phyloP scores from a whole-genome alignment of 2,797 vertebrate genomes.

The Remorina albescens region DNA sequence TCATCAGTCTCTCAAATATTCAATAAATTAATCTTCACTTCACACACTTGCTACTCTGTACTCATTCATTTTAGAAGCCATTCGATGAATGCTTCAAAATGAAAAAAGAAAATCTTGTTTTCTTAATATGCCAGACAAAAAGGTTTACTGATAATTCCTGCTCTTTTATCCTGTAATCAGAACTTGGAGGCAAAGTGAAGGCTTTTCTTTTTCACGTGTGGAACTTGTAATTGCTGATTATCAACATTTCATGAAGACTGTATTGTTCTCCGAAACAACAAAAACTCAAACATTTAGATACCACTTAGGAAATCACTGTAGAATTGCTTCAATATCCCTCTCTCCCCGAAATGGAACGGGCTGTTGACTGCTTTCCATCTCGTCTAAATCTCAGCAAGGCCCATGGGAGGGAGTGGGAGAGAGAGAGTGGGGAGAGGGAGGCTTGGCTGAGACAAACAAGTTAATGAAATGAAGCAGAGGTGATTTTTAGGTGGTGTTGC shows the following conservation, averaged over 20 bases:
- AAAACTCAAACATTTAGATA: slow-evolving; percentile 48
- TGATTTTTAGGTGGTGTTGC: slow-evolving; percentile 66
- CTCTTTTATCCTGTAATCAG: slow-evolving; percentile 30
- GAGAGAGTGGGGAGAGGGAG: background rate
- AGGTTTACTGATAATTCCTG: slow-evolving; percentile 16
- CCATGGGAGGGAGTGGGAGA: background rate
- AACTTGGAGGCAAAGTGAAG: slow-evolving; percentile 17
- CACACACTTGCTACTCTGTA: accelerated
- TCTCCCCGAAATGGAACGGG: slow-evolving; percentile 48
- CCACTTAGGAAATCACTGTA: slow-evolving; percentile 63
- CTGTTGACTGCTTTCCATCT: slow-evolving; percentile 63
- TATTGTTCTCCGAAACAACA: slow-evolving; percentile 42
- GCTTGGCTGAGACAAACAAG: slow-evolving; percentile 52
- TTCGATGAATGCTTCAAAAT: slow-evolving; percentile 15
- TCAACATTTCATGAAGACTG: slow-evolving; percentile 37
- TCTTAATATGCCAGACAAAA: background rate
- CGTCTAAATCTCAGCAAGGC: slow-evolving; percentile 49
- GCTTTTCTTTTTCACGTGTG: slow-evolving; percentile 22
- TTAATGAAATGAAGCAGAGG: slow-evolving; percentile 69
- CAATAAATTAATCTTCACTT: background rate
- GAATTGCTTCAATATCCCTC: slow-evolving; percentile 54
- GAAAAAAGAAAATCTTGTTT: background rate
- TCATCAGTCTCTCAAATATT: slow-evolving; percentile 1
- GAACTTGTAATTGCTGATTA: slow-evolving; percentile 61
- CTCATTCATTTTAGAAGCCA: background rate